Percentiles rank a stretch among this genome's conserved stretches.
Evolutionary conservation across 2,797 vertebrate genomes (phyloP).

Genomic region (Hozukius guyotensis): DNA sequence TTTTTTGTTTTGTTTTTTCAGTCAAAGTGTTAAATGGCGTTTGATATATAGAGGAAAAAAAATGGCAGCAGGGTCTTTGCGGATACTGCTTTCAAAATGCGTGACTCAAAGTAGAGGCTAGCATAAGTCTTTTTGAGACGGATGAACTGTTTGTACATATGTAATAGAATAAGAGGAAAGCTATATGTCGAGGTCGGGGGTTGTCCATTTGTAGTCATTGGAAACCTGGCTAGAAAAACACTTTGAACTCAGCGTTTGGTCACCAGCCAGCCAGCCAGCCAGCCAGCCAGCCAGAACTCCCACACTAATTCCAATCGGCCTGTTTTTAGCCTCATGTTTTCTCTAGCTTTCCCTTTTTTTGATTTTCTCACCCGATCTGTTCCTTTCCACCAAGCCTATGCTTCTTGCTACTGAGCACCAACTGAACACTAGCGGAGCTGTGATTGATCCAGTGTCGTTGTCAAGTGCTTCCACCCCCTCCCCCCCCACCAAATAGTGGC

Average conservation of each 20-base stretch:
- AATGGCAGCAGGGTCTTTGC: slow-evolving; percentile 86
- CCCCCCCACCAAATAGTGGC: not conserved
- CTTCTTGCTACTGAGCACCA: slow-evolving; percentile 12
- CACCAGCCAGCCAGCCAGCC: not conserved
- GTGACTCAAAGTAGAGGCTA: slow-evolving; percentile 89
- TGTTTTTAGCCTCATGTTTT: slow-evolving; percentile 22
- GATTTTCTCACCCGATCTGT: not conserved
- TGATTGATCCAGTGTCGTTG: slow-evolving; percentile 16
- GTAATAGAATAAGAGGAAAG: slow-evolving; percentile 78
- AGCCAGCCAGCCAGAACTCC: slow-evolving; percentile 21
- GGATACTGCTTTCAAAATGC: slow-evolving; percentile 86
- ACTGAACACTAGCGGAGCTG: not conserved
- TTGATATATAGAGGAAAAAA: slow-evolving; percentile 78
- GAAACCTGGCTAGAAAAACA: slow-evolving; percentile 39
- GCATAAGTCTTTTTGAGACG: slow-evolving; percentile 87
- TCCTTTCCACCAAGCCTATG: not conserved
- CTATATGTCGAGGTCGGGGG: slow-evolving; percentile 80
- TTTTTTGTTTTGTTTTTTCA: slow-evolving; percentile 84
- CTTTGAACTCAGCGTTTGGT: slow-evolving; percentile 28
- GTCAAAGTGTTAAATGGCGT: slow-evolving; percentile 89
- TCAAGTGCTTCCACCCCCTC: slow-evolving; percentile 34
- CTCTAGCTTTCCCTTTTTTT: slow-evolving; percentile 12
- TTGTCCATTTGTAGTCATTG: slow-evolving; percentile 47
- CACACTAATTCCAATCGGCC: slow-evolving; percentile 1
- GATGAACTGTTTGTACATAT: slow-evolving; percentile 85